phyloP scores from a whole-genome alignment of 2,888 invertebrate genomes.

The Parnassius mnemosyne region DNA sequence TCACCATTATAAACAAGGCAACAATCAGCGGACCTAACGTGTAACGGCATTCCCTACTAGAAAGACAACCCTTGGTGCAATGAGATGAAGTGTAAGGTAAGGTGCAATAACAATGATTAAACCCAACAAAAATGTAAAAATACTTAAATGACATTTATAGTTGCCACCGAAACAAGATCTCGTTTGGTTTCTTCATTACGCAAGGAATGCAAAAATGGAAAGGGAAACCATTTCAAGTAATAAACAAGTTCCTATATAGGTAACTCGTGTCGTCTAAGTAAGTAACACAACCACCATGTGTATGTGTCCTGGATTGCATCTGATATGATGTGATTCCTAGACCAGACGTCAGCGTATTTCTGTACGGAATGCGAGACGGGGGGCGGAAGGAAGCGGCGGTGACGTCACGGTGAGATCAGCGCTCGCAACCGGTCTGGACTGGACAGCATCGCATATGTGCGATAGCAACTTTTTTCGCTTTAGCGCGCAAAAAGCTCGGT shows the following conservation, averaged over 20 bases:
- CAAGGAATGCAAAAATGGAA: slow-evolving; percentile 2
- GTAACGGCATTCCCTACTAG: too few species aligned
- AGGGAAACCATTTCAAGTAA: slow-evolving; percentile 11
- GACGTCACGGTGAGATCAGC: slow-evolving; percentile 62
- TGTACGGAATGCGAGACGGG: slow-evolving; percentile 38
- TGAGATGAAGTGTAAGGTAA: background rate
- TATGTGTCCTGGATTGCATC: slow-evolving; percentile 21
- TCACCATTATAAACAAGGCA: too few species aligned
- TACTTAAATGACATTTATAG: too few species aligned
- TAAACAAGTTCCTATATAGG: slow-evolving; percentile 12
- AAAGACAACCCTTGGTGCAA: background rate
- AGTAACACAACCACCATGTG: slow-evolving; percentile 2
- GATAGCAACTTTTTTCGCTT: slow-evolving; percentile 29
- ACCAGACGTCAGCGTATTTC: slow-evolving; percentile 26
- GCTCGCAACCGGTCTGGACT: slow-evolving; percentile 40
- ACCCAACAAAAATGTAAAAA: too few species aligned
- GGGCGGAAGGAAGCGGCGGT: slow-evolving; percentile 57
- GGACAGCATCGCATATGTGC: slow-evolving; percentile 25
- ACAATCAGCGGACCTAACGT: background rate
- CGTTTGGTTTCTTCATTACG: slow-evolving; percentile 8
- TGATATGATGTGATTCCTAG: slow-evolving; percentile 21
- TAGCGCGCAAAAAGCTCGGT: slow-evolving; percentile 29
- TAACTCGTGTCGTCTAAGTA: background rate
- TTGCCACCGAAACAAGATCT: background rate
- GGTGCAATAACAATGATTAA: background rate